Evolutionary conservation across 2,888 invertebrate species (phyloP).

Genomic region (Stratiomys singularior): DNA sequence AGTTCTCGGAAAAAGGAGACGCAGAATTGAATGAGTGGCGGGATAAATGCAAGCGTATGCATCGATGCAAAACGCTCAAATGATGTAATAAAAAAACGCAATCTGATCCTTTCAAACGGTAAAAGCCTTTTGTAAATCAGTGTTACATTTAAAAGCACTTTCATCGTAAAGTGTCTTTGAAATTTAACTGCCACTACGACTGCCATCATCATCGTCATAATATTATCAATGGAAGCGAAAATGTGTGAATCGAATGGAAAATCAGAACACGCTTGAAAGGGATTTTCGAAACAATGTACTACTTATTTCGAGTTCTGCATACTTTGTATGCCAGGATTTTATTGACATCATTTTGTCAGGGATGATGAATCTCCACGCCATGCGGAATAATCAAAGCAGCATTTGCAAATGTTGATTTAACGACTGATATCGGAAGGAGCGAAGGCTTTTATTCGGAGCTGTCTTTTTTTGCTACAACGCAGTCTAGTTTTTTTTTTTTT

Average conservation of each 20-base stretch:
- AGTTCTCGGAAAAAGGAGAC: not conserved
- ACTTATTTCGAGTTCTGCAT: no score
- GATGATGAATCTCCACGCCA: no score
- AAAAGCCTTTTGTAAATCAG: conserved; percentile 12
- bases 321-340: no score
- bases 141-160: conserved; percentile 17
- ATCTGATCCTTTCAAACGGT: not conserved
- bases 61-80: not conserved
- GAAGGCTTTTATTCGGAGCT: no score
- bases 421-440: no score
- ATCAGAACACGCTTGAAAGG: no score
- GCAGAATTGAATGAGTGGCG: not conserved
- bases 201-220: not conserved
- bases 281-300: no score
- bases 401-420: no score
- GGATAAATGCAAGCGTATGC: not conserved
- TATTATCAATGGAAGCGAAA: not conserved
- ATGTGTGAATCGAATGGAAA: not conserved
- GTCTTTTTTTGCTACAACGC: no score
- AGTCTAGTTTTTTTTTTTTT: no score
- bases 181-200: conserved; percentile 6
- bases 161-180: conserved; percentile 27
- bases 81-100: not conserved
- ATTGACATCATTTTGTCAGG: no score
- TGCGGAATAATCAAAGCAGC: no score